Conservation (phyloP, 1,140 invertebrate genomes). For the Pseudomyrmex sp. region DNA sequence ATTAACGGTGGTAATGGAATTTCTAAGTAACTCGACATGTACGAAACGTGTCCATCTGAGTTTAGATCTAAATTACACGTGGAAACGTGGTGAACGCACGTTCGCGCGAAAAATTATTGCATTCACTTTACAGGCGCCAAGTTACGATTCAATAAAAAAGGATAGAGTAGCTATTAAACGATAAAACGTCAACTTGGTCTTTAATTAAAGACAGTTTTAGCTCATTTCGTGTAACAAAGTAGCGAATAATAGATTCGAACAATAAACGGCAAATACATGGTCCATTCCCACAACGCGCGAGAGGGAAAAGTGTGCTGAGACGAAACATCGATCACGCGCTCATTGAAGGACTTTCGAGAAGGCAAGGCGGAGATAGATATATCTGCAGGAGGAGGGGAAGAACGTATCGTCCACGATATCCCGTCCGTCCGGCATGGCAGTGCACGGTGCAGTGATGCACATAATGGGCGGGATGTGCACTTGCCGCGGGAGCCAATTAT, state of each 20-base stretch:
- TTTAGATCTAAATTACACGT: conserved; percentile 10
- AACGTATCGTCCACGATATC: conserved; percentile 71
- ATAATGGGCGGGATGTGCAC: conserved; percentile 84
- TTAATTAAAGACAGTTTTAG: not conserved
- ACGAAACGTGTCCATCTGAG: conserved; percentile 34
- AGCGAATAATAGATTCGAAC: not conserved
- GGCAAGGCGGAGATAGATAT: conserved; percentile 44
- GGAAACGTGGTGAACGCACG: not conserved
- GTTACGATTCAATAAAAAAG: not conserved
- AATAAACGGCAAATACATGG: not conserved
- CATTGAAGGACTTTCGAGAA: conserved; percentile 62
- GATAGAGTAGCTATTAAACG: not conserved
- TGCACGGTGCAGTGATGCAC: conserved; percentile 82
- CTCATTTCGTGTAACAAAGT: not conserved
- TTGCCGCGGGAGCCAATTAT: conserved; percentile 86
- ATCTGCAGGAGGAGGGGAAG: conserved; percentile 54
- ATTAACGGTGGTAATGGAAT: conserved; percentile 47
- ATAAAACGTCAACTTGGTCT: not conserved
- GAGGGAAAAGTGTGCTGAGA: conserved; percentile 1
- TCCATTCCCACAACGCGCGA: not conserved
- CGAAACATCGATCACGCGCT: conserved; percentile 45
- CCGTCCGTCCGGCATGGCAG: conserved; percentile 65
- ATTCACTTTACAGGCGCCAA: not conserved
- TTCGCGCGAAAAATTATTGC: not conserved
- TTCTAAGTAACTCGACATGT: conserved; percentile 38